Base-by-base conservation (phyloP, 2,888 invertebrate species). In the Cephus spinipes region DNA sequence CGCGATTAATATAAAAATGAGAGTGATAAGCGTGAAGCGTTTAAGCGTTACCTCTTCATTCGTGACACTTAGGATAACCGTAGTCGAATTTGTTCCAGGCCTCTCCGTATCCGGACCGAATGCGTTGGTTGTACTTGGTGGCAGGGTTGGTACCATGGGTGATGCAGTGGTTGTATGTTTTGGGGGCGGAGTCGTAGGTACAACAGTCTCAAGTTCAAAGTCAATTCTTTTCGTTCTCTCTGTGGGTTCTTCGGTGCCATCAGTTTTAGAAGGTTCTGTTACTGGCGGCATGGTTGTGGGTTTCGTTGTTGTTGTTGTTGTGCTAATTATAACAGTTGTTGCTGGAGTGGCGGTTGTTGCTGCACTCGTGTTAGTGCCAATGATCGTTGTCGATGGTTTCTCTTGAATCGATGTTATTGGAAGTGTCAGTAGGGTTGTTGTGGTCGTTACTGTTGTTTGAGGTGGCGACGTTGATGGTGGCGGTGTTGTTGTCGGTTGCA, bases 31-130 rank as follows among this genome's bases (percentile, higher is more conserved):
- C 84, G 81, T 76, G 77, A 88, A 88, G 89, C 87, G 73, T 82
- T 76, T 83, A 90, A 90, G 91, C 90, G 88, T 91, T 91, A 91
- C 91, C 91, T 91, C 90, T 76, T 90, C 87, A 79, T 85, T 85
- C 77, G 90, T 90, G 81, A 85, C 80, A 87, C 88, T 89, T 84
- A 84, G 84, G 86, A 84, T 82, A 82, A 86, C 86, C 84, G 83
- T 84, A 76, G 85, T 86, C 76, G 79, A 77, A 34, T 87, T 89
- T 75, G 83, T 77, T 73, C 89, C 89, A 76, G 83, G 77, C 78
- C 81, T 86, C 31, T 84, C 85, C 36, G 80, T 79, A n/a, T 76
- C 78, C 30, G 40, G 55, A 23, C 33, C 32, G 23, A 75, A 73
- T 68, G n/a, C 68, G 40, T 35, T 76, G 69, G 81, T 71, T 15